Conservation (phyloP, 2,113 vertebrate species). For the Ginglymostoma cirratum region DNA sequence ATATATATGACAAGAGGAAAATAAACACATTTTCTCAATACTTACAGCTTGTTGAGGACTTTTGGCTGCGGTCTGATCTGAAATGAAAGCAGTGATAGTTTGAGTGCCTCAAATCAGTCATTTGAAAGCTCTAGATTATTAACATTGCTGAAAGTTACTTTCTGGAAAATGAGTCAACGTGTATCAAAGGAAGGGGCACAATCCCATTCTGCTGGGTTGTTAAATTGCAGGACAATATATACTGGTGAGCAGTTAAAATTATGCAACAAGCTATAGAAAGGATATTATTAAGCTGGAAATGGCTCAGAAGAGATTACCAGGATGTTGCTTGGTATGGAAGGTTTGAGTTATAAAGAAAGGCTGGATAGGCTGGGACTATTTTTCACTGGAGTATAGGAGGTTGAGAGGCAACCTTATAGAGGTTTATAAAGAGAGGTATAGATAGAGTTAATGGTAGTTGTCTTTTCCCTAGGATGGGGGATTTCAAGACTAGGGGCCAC, state of each 20-base stretch:
- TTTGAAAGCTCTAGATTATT: background rate
- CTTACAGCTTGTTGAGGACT: conserved; percentile 90
- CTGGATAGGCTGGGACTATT: too few species aligned
- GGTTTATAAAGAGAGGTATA: too few species aligned
- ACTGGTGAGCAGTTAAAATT: background rate
- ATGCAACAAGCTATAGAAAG: too few species aligned
- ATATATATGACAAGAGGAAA: background rate
- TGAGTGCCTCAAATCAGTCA: background rate
- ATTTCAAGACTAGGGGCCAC: too few species aligned
- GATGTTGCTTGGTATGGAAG: too few species aligned
- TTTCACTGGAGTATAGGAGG: too few species aligned
- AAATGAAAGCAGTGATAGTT: conserved; percentile 50
- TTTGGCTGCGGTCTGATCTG: conserved; percentile 88
- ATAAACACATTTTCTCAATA: conserved; percentile 47
- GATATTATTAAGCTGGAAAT: too few species aligned
- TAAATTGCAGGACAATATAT: background rate
- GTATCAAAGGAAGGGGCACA: background rate
- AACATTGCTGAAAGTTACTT: background rate
- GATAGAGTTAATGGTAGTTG: too few species aligned
- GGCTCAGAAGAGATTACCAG: too few species aligned
- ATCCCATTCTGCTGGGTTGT: background rate
- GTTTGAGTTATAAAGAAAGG: too few species aligned
- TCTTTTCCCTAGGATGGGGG: too few species aligned
- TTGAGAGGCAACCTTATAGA: too few species aligned
- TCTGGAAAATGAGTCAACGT: background rate